phyloP scores from a whole-genome alignment of 2,113 vertebrate species.

The Corythoichthys intestinalis region DNA sequence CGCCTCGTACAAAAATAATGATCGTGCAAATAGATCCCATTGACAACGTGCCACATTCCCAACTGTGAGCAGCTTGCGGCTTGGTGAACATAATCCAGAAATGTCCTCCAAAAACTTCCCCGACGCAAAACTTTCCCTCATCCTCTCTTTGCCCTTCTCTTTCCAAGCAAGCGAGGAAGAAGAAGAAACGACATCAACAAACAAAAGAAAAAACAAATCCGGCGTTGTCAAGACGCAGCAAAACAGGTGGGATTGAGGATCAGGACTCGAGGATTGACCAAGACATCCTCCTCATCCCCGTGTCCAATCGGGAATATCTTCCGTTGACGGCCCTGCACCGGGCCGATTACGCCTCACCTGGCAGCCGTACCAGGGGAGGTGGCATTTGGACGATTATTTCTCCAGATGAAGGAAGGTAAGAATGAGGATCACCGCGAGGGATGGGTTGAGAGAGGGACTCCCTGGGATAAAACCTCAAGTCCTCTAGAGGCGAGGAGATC shows the following conservation, averaged over 20 bases:
- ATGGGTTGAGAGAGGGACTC: slow-evolving; percentile 33
- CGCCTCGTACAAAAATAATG: slow-evolving; percentile 77
- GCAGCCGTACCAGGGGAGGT: slow-evolving; percentile 70
- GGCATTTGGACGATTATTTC: slow-evolving; percentile 72
- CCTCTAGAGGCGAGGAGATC: slow-evolving; percentile 51
- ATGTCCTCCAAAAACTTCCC: slow-evolving; percentile 78
- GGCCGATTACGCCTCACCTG: slow-evolving; percentile 73
- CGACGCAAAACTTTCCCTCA: slow-evolving; percentile 70
- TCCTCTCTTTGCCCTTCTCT: slow-evolving; percentile 62
- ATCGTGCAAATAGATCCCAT: slow-evolving; percentile 87
- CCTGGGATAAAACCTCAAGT: slow-evolving; percentile 62
- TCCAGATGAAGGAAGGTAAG: slow-evolving; percentile 49
- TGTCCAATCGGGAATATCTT: slow-evolving; percentile 75
- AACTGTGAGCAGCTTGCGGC: slow-evolving; percentile 87
- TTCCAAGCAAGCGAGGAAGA: slow-evolving; percentile 41
- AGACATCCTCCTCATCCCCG: slow-evolving; percentile 68
- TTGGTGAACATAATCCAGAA: slow-evolving; percentile 79
- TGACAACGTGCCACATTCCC: slow-evolving; percentile 88
- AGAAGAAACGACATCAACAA: not conserved
- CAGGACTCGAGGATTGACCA: slow-evolving; percentile 56
- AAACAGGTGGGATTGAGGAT: slow-evolving; percentile 61
- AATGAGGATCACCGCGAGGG: slow-evolving; percentile 48
- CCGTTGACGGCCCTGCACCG: slow-evolving; percentile 64
- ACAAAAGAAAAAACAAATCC: slow-evolving; percentile 38
- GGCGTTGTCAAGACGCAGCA: slow-evolving; percentile 54